Evolutionary conservation across 2,888 invertebrate genomes (phyloP), one percentile per base, ranked within the genome.

Genomic region (Oligia fasciuncula): DNA sequence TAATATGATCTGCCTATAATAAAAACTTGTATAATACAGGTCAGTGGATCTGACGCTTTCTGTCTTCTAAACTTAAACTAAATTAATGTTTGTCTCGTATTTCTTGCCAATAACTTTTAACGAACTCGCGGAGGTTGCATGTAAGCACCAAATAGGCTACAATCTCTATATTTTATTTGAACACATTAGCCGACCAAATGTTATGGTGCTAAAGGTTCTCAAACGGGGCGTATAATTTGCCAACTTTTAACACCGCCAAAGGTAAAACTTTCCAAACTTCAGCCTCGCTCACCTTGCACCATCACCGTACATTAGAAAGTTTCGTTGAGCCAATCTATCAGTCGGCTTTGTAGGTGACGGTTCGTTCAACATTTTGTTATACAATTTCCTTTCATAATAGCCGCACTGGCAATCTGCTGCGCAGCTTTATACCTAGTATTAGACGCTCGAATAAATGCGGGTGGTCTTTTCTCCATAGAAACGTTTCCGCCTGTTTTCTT

Each of bases 281-380:
- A 29, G 84, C 69, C 60, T 67, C 73, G 72, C 46, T 81, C 81
- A 83, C 88, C 88, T 88, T 80, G 83, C 81, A 82, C 68, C 81
- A 85, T 89, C 88, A 68, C 78, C 73, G 84, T 86, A 88, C 88
- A 85, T 86, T 87, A 89, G 81, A 70, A 86, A 88, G 85, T 88
- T 89, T 78, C 65, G 80, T 76, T 67, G 78, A 78, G 72, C 76
- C 80, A 88, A 88, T 86, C 86, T 89, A 89, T 88, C 89, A 85
- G 83, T 68, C 75, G 49, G 78, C 86, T 89, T 85, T 88, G 86
- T 84, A 81, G 76, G 84, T 83, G 77, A 83, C 83, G 82, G 57
- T 76, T 77, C 69, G 79, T 69, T 68, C 75, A 66, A 79, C 74
- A 78, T 84, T 87, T 81, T 86, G 81, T 76, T 84, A 83, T 62